These are phyloP conservation scores for Ridgeia piscesae DNA, from an alignment of 1,140 invertebrate genomes.

Conservation along the genomic window DNA sequence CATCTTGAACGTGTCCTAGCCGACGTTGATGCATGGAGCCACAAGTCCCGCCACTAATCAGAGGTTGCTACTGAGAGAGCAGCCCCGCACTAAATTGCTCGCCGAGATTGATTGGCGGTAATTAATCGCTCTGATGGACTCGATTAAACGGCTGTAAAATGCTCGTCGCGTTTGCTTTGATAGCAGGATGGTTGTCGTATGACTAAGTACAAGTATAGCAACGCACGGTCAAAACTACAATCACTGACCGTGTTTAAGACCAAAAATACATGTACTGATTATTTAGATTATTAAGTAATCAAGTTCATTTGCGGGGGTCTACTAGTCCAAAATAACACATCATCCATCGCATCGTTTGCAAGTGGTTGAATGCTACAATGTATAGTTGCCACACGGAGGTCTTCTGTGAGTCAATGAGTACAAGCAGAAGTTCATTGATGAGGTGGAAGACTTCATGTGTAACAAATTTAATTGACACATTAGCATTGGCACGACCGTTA, in stretches of 20 bases:
- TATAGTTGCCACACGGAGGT: not conserved
- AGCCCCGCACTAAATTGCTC: not conserved
- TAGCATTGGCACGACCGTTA: too few relatives aligned
- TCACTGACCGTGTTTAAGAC: not conserved
- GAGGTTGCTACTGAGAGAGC: not conserved
- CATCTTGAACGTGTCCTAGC: not conserved
- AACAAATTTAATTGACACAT: too few relatives aligned
- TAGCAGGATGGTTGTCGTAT: not conserved
- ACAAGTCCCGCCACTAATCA: not conserved
- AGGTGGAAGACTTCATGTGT: too few relatives aligned
- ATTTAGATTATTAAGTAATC: not conserved
- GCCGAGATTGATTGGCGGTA: not conserved
- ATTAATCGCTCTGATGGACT: conserved; percentile 1
- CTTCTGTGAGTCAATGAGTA: too few relatives aligned
- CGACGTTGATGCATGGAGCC: not conserved
- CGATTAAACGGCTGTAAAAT: conserved; percentile 5
- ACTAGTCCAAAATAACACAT: not conserved
- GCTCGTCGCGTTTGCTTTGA: not conserved
- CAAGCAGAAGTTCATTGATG: too few relatives aligned
- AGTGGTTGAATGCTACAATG: not conserved
- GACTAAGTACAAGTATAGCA: not conserved
- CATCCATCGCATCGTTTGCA: not conserved
- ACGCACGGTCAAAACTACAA: not conserved
- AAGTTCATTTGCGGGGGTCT: not conserved
- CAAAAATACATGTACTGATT: not conserved